Percentiles rank a stretch among this genome's conserved stretches.
These are phyloP conservation scores for Aphidoletes aphidimyza DNA, from an alignment of 2,888 invertebrate genomes.

Conservation along the genomic window DNA sequence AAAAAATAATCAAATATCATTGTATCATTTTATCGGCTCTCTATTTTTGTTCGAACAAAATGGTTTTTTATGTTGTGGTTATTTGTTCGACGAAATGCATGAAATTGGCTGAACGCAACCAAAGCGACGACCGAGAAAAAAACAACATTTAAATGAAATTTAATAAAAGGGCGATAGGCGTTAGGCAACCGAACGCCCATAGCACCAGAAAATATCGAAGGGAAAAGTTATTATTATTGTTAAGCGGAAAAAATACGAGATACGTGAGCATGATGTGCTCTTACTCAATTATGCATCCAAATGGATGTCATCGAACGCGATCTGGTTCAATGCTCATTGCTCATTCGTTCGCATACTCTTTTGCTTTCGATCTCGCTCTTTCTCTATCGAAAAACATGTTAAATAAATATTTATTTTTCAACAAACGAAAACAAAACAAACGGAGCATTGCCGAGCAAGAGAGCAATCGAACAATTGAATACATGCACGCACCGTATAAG, in stretches of 20 bases:
- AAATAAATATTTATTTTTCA: constrained; percentile 42
- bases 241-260: constrained; percentile 41
- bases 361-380: not conserved
- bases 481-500: not conserved
- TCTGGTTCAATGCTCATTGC: not conserved
- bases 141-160: constrained; percentile 15
- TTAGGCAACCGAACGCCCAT: constrained; percentile 35
- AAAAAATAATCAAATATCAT: not conserved
- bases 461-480: not conserved
- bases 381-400: constrained; percentile 27
- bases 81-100: constrained; percentile 17
- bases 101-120: not conserved
- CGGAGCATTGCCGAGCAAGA: too few relatives aligned
- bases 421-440: constrained; percentile 42
- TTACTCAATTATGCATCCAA: constrained; percentile 39
- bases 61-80: constrained; percentile 27
- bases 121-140: not conserved
- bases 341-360: too few relatives aligned
- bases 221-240: constrained; percentile 36
- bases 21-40: not conserved
- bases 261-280: constrained; percentile 42
- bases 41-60: not conserved
- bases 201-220: constrained; percentile 14
- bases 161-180: constrained; percentile 41
- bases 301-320: constrained; percentile 48